Base-by-base conservation (phyloP, 2,888 invertebrate genomes). In the Pheosia tremula region DNA sequence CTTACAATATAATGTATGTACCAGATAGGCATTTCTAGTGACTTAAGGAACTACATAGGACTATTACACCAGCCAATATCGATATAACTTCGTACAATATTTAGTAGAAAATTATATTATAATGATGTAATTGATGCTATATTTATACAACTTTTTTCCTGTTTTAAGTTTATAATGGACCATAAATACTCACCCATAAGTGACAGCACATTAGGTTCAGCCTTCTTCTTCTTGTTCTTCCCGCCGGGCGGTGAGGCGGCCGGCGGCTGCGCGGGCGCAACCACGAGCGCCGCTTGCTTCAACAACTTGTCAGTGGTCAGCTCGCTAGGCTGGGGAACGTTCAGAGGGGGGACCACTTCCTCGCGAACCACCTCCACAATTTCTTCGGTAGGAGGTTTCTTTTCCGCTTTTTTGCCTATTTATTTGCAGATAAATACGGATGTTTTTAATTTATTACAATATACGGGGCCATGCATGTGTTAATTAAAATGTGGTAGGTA, bases 221-320 rank as follows among this genome's bases (percentile, higher is more conserved):
- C 56, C 61, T 91, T 93, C 85, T 92, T 93, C 82, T 91, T 92
- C 82, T 91, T 92, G 75, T 77, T 85, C 80, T 90, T 91, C 57
- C 75, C 69, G 11, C 80, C 77, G 3, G 87, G 83, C 0, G 89
- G 85, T 0, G 87, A 78, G 38, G 82, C 71, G 13, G 81, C 72
- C 56, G 66, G 72, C 61, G 54, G 77, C 50, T 56, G 60, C 5
- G 72, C 67, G 10, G 80, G 66, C 4, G 73, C 62, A 8, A 78
- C 74, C 3, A 77, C 81, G 36, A 89, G 71, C 3, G 89, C 91
- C 61, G 89, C 91, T 60, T 92, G 90, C 75, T 86, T 86, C 68
- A 94, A 77, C 60, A 93, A 78, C 72, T 91, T 94, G 57, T 92
- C 91, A 0, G 90, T 94, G 54, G 93, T 93, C 45, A 93, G 82